Base-by-base conservation (phyloP, 2,888 invertebrate species). In the Ceriagrion tenellum region DNA sequence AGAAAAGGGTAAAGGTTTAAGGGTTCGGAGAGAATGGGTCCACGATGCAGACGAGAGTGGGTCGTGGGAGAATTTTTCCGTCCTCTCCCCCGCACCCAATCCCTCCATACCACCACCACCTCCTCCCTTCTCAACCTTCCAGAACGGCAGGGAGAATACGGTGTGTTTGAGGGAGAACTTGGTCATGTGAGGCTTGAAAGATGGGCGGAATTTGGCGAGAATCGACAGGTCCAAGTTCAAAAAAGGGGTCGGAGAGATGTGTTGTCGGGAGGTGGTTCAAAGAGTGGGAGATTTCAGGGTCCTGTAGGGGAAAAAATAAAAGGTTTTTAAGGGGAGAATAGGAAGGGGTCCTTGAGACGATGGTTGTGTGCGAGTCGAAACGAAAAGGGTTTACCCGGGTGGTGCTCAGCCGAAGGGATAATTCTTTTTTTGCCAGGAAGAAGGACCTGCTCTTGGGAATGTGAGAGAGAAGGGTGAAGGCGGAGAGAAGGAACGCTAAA, bases 191-290 rank as follows among this genome's bases (percentile, higher is more conserved):
- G n/a, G 12, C 89, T 59, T 89, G 55, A 89, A 89, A 89, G 89
- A 55, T 89, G 55, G 89, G 26, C 55, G 55, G 89, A 89, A 55
- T 89, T 89, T 55, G 89, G 89, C 89, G 55, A 89, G 89, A 55
- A 89, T 89, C 89, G 89, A 89, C 89, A 89, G 89, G 89, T 89
- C 55, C 55, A 89, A 89, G 89, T 89, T 89, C 89, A 89, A 89
- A 89, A 47, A 47, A 47, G 47, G 89, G 89, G 89, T 89, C 26
- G 89, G 55, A 23, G 18, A 89, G 55, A 89, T 89, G 89, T 89
- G 89, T 55, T 89, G 55, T 55, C n/a, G 55, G n/a, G 47, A n/a
- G 89, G 89, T 4, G 40, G 20, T 16, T 0, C 47, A 47, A 23
- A 4, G 8, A 1, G 26, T 89, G 47, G 13, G 47, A n/a, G 55